Conservation (phyloP, 30 jellyfish, hydroid and myxozoan species). For the Hydractinia echinata region DNA sequence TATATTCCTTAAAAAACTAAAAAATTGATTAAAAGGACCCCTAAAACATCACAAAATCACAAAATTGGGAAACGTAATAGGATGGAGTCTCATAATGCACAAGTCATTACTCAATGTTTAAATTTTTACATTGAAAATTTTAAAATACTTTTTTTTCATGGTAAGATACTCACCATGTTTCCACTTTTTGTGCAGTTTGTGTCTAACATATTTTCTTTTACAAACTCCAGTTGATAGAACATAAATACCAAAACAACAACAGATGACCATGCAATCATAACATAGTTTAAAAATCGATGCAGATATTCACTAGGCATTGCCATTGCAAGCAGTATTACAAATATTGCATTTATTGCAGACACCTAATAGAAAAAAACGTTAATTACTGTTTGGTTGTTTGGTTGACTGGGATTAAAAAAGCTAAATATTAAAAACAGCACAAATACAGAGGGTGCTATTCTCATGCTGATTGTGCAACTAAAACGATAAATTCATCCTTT, state of each 20-base stretch:
- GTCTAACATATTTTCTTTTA: conserved; percentile 65
- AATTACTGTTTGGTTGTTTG: too few species aligned
- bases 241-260: conserved; percentile 66
- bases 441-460: too few species aligned
- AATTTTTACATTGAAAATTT: not conserved
- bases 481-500: too few species aligned
- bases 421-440: too few species aligned
- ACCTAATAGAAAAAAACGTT: conserved; percentile 41
- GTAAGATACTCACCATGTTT: conserved; percentile 35
- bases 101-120: not conserved
- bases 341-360: conserved; percentile 90
- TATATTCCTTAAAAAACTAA: not conserved
- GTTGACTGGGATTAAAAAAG: too few species aligned
- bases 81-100: too few species aligned
- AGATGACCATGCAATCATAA: conserved; percentile 89
- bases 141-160: not conserved
- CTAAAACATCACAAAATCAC: not conserved
- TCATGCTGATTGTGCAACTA: too few species aligned
- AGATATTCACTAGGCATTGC: conserved; percentile 85
- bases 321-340: conserved; percentile 60
- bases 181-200: conserved; percentile 65
- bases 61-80: not conserved
- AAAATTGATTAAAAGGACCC: not conserved
- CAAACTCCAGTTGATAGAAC: conserved; percentile 89
- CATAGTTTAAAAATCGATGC: conserved; percentile 65